Base-by-base conservation (phyloP, 2,888 invertebrate species). In the Drosophila rellima region DNA sequence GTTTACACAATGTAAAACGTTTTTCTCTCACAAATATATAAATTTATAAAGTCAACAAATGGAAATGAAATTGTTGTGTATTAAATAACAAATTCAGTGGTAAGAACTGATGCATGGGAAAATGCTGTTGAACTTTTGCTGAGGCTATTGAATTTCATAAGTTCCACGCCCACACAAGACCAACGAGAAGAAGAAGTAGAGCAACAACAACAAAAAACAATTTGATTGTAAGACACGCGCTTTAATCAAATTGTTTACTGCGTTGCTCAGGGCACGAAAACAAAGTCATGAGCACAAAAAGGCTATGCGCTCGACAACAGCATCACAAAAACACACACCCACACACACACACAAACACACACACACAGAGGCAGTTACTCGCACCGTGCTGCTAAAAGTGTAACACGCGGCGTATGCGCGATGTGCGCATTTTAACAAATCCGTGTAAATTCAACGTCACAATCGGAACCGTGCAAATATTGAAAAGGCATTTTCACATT, bases 351-450 rank as follows among this genome's bases (percentile, higher is more conserved):
- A 33, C 56, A 62, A 23, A 45, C 23, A 29, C 45, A 44, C 23
- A 47, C 11, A 23, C n/a, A 50, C 29, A 48, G 35, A 39, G 20
- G 4, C 31, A 54, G 26, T 42, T 44, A 57, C 29, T 80, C 77
- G 52, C 83, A 82, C 42, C 15, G 55, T 59, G 54, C 55, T 78
- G 83, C 82, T 87, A 87, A 83, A 87, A 83, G 60, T 73, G 82
- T 78, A 69, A 59, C 60, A 82, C 17, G 62, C 54, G 74, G 85
- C 82, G 85, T 85, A 87, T 87, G 45, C 74, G 82, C 82, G 47
- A 83, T 84, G 23, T 82, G 83, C 74, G 82, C 77, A 51, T 82
- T 84, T 83, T 83, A 79, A 75, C 82, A 85, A 85, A 62, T 60
- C 68, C 64, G 64, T 83, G 82, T 48, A 80, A 83, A 87, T 64